Evolutionary conservation across 1,140 invertebrate genomes (phyloP).

Genomic region (Nasonia vitripennis): DNA sequence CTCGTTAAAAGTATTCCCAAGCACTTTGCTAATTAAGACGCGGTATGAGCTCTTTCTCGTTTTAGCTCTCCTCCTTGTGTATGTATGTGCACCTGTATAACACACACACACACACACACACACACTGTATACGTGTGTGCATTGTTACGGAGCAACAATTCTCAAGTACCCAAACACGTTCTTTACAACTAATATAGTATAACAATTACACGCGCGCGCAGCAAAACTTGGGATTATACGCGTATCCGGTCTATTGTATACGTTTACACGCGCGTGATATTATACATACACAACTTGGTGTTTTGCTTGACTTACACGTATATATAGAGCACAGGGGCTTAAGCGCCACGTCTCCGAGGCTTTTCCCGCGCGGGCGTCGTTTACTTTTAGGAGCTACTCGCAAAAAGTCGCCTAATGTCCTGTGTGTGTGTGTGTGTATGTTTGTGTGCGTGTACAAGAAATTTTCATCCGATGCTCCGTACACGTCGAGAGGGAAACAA

Average conservation of each 20-base stretch:
- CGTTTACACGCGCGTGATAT: background rate
- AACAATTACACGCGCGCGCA: too few relatives aligned
- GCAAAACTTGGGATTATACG: too few relatives aligned
- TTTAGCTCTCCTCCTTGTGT: background rate
- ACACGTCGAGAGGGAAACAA: background rate
- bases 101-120: too few relatives aligned
- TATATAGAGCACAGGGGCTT: too few relatives aligned
- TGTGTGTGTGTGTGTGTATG: background rate
- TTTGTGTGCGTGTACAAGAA: background rate
- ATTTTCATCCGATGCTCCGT: background rate
- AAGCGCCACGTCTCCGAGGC: too few relatives aligned
- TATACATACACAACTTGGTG: background rate
- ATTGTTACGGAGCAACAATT: too few relatives aligned
- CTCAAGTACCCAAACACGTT: too few relatives aligned
- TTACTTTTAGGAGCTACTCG: background rate
- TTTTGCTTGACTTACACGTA: background rate
- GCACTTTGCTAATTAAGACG: conserved; percentile 22
- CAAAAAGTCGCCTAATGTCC: background rate
- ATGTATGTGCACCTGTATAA: too few relatives aligned
- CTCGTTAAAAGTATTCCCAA: conserved; percentile 15
- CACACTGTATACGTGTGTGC: too few relatives aligned
- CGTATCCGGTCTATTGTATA: too few relatives aligned
- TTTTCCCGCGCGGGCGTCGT: background rate
- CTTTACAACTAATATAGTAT: too few relatives aligned
- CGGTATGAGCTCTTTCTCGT: background rate